phyloP scores from a whole-genome alignment of 2,888 invertebrate genomes.

The Saturnia japonica region DNA sequence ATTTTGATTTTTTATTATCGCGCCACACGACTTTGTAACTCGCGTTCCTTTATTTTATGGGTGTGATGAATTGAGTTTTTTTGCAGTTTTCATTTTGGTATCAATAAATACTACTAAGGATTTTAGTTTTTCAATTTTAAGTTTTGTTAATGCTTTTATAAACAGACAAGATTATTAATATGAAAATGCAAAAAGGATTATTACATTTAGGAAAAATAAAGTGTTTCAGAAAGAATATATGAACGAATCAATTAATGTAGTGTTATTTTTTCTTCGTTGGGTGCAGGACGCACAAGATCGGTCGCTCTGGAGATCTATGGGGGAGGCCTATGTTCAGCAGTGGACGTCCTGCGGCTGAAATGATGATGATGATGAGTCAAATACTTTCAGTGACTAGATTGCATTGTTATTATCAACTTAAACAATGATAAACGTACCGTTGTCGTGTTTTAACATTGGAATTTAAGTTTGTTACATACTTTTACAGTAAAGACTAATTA shows the following conservation, averaged over 20 bases:
- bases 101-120: background rate
- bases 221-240: background rate
- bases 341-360: too few relatives aligned
- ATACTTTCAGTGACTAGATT: background rate
- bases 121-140: constrained; percentile 11
- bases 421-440: background rate
- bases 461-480: background rate
- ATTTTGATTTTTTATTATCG: constrained; percentile 11
- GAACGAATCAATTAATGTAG: background rate
- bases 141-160: background rate
- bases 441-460: background rate
- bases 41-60: constrained; percentile 7
- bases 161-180: background rate
- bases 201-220: background rate
- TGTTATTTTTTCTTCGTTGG: background rate
- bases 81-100: constrained; percentile 5
- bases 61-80: constrained; percentile 8
- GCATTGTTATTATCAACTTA: background rate
- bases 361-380: too few relatives aligned
- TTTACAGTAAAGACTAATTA: background rate
- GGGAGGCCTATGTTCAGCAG: too few relatives aligned
- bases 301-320: too few relatives aligned
- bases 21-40: background rate
- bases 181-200: background rate
- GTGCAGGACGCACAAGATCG: too few relatives aligned